These are phyloP conservation scores for Seira sanloemensis DNA, from an alignment of 2,888 invertebrate species.

Conservation along the genomic window DNA sequence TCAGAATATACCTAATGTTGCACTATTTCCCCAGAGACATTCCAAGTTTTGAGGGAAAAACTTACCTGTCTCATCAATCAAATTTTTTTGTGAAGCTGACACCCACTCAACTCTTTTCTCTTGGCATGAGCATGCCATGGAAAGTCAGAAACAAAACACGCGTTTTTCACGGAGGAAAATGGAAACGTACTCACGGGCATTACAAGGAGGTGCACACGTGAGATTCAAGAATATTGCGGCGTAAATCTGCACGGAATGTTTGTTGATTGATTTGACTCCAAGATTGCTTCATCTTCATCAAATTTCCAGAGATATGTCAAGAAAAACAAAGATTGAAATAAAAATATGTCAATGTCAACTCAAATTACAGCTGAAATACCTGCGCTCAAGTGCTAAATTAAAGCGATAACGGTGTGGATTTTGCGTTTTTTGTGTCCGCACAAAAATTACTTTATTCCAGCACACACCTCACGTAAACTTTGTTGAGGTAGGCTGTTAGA, in stretches of 20 bases:
- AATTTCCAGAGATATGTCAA: background rate
- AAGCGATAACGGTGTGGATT: background rate
- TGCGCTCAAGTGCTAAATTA: background rate
- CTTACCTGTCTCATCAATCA: slow-evolving; percentile 56
- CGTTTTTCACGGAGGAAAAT: no score
- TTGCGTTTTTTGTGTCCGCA: no score
- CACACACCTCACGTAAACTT: background rate
- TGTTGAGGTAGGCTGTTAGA: slow-evolving; percentile 26
- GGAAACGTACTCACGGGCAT: no score
- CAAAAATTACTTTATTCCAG: background rate
- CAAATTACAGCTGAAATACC: no score
- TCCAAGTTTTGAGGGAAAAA: no score
- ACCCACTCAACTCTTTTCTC: slow-evolving; percentile 35
- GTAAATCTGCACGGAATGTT: background rate
- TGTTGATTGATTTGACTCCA: slow-evolving; percentile 24
- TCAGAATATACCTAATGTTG: no score
- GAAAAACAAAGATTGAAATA: background rate
- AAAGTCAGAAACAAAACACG: no score
- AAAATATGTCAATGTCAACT: slow-evolving; percentile 14
- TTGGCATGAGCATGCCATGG: slow-evolving; percentile 5
- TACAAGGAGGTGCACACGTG: no score
- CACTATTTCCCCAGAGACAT: no score
- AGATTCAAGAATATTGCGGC: slow-evolving; percentile 14
- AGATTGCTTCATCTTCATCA: slow-evolving; percentile 9
- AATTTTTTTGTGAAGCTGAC: no score